Evolutionary conservation across 2,113 vertebrate genomes (phyloP), one percentile per base, ranked within the genome.

Genomic region (Cololabis saira): DNA sequence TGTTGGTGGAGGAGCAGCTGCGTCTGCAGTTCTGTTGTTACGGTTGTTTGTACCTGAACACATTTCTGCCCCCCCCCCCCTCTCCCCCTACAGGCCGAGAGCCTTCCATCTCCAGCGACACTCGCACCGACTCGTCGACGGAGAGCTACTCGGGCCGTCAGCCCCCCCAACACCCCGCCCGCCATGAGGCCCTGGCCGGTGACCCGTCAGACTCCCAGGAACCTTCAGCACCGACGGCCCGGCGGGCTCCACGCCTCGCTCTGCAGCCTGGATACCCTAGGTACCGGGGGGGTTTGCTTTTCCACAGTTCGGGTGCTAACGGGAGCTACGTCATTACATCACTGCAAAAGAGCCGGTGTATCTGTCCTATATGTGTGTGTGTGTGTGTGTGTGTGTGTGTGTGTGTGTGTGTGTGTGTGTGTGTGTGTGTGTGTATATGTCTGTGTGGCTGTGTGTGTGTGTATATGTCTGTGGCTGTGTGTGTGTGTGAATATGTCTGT

Each of bases 101-200:
- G 73, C 96, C 96, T 33, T 98, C 97, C 40, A 97, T 98, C 90
- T 97, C 97, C 1, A 98, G 97, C 81, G 97, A 99, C 81, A 98
- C 96, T 54, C 95, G 96, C 74, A 99, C 97, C 71, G 97, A 99
- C 88, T 99, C 97, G 3, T 98, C 97, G 51, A 95, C 95, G 24
- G 97, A 99, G 76, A 98, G 97, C 90, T 97, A 89, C 91, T 94
- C 93, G 40, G 93, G 92, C 54, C 95, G 93, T 82, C 94, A 45
- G 71, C 93, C 94, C 73, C 89, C 86, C 40, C 80, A 82, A n/a
- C n/a, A n/a, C n/a, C n/a, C n/a, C 76, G 77, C 90, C 0, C 95
- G 97, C 80, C 95, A 97, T 61, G 95, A 98, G 84, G 95, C 96
- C 85, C 91, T 95, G 92, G 94, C 93, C 91, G 96, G 95, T 81